phyloP scores from a whole-genome alignment of 2,797 vertebrate species.

The Arnoldichthys spilopterus region DNA sequence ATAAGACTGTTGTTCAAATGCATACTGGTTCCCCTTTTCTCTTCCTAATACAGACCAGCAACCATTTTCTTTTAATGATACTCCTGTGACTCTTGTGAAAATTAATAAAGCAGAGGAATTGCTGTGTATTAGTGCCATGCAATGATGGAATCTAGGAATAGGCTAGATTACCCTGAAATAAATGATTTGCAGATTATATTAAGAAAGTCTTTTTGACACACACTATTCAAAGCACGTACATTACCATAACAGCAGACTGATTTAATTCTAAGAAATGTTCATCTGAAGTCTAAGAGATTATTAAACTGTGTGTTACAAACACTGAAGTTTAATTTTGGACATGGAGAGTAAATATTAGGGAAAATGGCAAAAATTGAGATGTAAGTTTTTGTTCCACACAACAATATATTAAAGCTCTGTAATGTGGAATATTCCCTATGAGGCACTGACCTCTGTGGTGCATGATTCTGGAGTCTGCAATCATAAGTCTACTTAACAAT shows the following conservation, averaged over 20 bases:
- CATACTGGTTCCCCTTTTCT: neutral
- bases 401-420: neutral
- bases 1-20: slow-evolving; percentile 4
- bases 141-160: neutral
- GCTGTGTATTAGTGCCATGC: no score
- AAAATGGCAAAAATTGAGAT: neutral
- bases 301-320: neutral
- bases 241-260: neutral
- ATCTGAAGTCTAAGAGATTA: neutral
- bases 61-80: neutral
- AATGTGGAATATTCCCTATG: neutral
- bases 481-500: neutral
- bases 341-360: neutral
- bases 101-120: neutral
- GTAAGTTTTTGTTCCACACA: no score
- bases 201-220: no score
- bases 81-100: neutral
- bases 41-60: neutral
- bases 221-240: neutral
- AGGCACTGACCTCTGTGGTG: neutral
- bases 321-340: neutral
- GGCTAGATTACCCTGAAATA: neutral
- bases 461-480: neutral
- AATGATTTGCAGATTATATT: neutral
- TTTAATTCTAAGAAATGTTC: neutral